Evolutionary conservation across 2,797 vertebrate genomes (phyloP).

Genomic region (Gephyroberyx darwinii): DNA sequence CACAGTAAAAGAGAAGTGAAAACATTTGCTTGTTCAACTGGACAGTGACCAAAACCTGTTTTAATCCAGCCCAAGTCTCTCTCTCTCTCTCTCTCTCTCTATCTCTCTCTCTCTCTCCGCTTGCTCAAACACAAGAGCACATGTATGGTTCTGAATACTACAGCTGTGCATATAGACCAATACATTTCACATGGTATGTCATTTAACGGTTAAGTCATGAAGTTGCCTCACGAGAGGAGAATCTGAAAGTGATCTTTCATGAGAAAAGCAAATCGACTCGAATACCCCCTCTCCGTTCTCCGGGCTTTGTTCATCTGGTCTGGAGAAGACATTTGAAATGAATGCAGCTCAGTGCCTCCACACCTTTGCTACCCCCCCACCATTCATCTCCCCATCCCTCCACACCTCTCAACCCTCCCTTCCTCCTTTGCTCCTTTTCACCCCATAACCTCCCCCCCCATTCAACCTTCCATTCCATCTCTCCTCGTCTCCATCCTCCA

Average conservation of each 20-base stretch:
- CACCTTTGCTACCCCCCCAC: slow-evolving; percentile 52
- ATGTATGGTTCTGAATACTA: slow-evolving; percentile 41
- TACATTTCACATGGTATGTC: slow-evolving; percentile 38
- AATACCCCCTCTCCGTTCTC: slow-evolving; percentile 22
- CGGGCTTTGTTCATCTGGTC: slow-evolving; percentile 28
- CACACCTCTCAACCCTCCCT: slow-evolving; percentile 29
- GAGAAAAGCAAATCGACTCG: slow-evolving; percentile 30
- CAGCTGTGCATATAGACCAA: slow-evolving; percentile 34
- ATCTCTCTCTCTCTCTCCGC: slow-evolving; percentile 32
- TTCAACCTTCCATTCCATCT: slow-evolving; percentile 62
- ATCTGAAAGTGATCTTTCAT: slow-evolving; percentile 25
- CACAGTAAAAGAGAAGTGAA: slow-evolving; percentile 80
- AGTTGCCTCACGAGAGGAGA: slow-evolving; percentile 25
- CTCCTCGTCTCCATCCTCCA: slow-evolving; percentile 24
- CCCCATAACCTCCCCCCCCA: slow-evolving; percentile 62
- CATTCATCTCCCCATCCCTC: slow-evolving; percentile 40
- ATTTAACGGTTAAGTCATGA: slow-evolving; percentile 13
- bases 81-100: slow-evolving; percentile 42
- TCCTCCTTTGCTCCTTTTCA: slow-evolving; percentile 40
- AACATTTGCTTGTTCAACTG: slow-evolving; percentile 83
- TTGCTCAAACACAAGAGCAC: slow-evolving; percentile 62
- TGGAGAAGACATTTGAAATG: slow-evolving; percentile 42
- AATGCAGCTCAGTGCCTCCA: slow-evolving; percentile 47
- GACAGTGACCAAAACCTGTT: slow-evolving; percentile 81
- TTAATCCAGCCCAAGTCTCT: slow-evolving; percentile 71